phyloP scores from a whole-genome alignment of 1,140 invertebrate genomes.

The Microplitis demolitor region DNA sequence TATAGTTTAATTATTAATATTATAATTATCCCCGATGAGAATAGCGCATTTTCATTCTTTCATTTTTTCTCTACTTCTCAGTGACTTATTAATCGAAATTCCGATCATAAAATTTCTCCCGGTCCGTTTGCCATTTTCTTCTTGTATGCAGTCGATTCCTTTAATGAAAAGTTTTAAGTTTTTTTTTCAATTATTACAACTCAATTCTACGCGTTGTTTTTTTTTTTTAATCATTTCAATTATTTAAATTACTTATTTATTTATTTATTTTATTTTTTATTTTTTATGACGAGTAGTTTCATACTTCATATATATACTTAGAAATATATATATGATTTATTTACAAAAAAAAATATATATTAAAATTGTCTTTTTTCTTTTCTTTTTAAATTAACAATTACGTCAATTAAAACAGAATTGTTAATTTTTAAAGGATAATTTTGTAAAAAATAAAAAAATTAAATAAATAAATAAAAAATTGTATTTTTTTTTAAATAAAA shows the following conservation, averaged over 20 bases:
- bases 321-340: too few species aligned
- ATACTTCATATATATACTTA: too few species aligned
- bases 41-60: slow-evolving; percentile 10
- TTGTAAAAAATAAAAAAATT: too few species aligned
- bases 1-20: background rate
- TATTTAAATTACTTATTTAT: background rate
- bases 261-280: slow-evolving; percentile 2
- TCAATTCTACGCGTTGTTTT: background rate
- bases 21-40: background rate
- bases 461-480: too few species aligned
- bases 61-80: slow-evolving; percentile 19
- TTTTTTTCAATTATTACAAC: slow-evolving; percentile 25
- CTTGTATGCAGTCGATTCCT: slow-evolving; percentile 37
- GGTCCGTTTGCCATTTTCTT: slow-evolving; percentile 33
- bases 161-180: slow-evolving; percentile 30
- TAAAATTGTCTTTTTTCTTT: too few species aligned
- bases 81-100: slow-evolving; percentile 36
- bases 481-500: too few species aligned
- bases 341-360: too few species aligned
- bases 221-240: background rate
- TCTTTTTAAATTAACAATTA: too few species aligned
- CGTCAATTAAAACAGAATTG: too few species aligned
- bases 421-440: too few species aligned
- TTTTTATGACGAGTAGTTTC: too few species aligned
- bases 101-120: slow-evolving; percentile 36